Percentiles rank a stretch among this genome's conserved stretches.
These are phyloP conservation scores for Tachyglossus aculeatus DNA, from an alignment of 2,797 vertebrate genomes.

Conservation along the genomic window DNA sequence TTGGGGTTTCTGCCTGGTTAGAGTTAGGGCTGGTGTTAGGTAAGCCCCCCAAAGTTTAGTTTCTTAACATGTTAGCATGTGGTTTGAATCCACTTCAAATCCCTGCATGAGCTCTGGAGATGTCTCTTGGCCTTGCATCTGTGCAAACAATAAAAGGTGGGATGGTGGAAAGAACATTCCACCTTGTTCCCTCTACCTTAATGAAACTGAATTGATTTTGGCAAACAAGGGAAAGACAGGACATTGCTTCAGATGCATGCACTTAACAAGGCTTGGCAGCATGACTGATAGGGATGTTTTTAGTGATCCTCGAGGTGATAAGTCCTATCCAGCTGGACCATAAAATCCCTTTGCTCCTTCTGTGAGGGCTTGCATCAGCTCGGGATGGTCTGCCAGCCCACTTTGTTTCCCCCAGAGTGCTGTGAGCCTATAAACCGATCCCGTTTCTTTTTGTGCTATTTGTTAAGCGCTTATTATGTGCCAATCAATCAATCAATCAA, in stretches of 20 bases:
- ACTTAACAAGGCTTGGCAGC: slow-evolving; percentile 31
- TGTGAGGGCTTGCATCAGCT: slow-evolving; percentile 29
- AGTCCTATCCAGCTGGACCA: slow-evolving; percentile 49
- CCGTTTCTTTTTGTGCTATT: too few species aligned
- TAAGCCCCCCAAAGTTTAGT: slow-evolving; percentile 57
- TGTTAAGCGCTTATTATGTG: too few species aligned
- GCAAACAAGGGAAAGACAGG: slow-evolving; percentile 68
- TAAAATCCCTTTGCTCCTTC: slow-evolving; percentile 53
- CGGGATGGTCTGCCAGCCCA: slow-evolving; percentile 29
- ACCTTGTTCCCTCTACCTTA: slow-evolving; percentile 63
- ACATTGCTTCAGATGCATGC: slow-evolving; percentile 50
- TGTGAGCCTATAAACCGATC: neutral
- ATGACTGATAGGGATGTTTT: slow-evolving; percentile 50
- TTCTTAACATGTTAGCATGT: slow-evolving; percentile 54
- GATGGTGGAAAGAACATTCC: slow-evolving; percentile 55
- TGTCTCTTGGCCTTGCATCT: slow-evolving; percentile 64
- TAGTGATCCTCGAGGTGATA: slow-evolving; percentile 42
- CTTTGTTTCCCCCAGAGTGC: slow-evolving; percentile 35
- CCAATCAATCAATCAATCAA: too few species aligned
- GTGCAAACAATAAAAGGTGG: slow-evolving; percentile 70
- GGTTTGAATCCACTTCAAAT: slow-evolving; percentile 52
- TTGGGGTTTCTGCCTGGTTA: too few species aligned
- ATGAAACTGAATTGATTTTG: slow-evolving; percentile 61
- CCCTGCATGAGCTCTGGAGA: slow-evolving; percentile 49
- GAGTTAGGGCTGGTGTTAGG: too few species aligned